Evolutionary conservation across 2,113 vertebrate genomes (phyloP).

Genomic region (Chaetops frenatus): DNA sequence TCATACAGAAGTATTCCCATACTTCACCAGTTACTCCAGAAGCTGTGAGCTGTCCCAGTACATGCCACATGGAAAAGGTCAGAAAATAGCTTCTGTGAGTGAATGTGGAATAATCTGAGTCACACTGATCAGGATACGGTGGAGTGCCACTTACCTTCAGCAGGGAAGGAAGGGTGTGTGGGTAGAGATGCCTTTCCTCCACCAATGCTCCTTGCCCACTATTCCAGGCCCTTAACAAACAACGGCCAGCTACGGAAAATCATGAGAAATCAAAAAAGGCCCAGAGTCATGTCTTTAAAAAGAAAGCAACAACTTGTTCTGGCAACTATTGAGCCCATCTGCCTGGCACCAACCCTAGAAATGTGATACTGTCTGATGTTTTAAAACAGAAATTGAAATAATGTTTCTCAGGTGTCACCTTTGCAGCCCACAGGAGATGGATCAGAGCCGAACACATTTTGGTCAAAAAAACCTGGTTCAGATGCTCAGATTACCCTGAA

Average conservation of each 20-base stretch:
- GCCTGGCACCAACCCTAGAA: not conserved
- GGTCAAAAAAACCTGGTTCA: not conserved
- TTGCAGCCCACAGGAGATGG: not conserved
- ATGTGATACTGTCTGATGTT: not conserved
- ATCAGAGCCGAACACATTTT: not conserved
- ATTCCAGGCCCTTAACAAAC: not conserved
- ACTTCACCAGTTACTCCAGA: not conserved
- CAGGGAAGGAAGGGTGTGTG: not conserved
- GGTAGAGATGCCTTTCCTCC: not conserved
- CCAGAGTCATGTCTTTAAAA: not conserved
- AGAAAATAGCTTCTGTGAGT: not conserved
- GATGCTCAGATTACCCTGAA: not conserved
- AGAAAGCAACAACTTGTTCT: not conserved
- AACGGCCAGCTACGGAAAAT: not conserved
- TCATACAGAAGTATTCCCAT: not conserved
- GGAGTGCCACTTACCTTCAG: not conserved
- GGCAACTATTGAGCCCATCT: not conserved
- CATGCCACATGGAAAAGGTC: not conserved
- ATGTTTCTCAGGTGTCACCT: accelerated
- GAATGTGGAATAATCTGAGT: not conserved
- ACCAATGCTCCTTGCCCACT: not conserved
- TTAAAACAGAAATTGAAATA: not conserved
- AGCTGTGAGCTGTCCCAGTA: not conserved
- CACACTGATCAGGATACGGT: not conserved
- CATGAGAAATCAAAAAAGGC: not conserved